Base-by-base conservation (phyloP, 2,888 invertebrate genomes). In the Hoplodrina blanda region DNA sequence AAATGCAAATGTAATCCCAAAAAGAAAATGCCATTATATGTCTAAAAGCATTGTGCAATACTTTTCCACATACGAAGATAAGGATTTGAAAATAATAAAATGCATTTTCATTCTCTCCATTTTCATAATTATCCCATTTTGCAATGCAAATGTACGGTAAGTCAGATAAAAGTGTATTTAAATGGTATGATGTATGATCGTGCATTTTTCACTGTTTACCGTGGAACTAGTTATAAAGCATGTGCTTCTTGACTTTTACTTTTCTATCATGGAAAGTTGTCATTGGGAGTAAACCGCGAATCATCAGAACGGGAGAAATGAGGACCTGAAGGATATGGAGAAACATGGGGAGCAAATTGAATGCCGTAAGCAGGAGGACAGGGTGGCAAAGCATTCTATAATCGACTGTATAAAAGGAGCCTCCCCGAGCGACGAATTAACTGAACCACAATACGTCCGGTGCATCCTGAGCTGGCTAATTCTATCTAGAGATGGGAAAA, bases 81-180 rank as follows among this genome's bases (percentile, higher is more conserved):
- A 20, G 17, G 20, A 49, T 61, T 56, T 57, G 1, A 49, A 70
- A 77, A 63, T 53, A 52, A 68, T 10, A 17, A 60, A 70, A 70
- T 15, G 37, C 46, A 37, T 63, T 74, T 69, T 74, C 10, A 53
- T 37, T 56, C 20, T 49, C 15, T 15, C 10, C n/a, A 52, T 78
- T 73, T 70, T 46, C 56, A 52, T 55, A 44, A 76, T 30, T 46
- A 46, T 20, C 4, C n/a, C 17, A 52, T 71, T n/a, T 62, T 78
- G 41, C 52, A 62, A 76, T 52, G 70, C 78, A 70, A 77, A 77
- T 73, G 20, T 41, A 25, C 33, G 7, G 41, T 41, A 20, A 53
- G n/a, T 49, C 69, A 17, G 19, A 50, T 25, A 33, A 46, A 55
- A 59, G 17, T 44, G n/a, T 33, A 37, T 17, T 20, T n/a, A n/a